Evolutionary conservation across 2,797 vertebrate genomes (phyloP).

Genomic region (Rallus crepitans): DNA sequence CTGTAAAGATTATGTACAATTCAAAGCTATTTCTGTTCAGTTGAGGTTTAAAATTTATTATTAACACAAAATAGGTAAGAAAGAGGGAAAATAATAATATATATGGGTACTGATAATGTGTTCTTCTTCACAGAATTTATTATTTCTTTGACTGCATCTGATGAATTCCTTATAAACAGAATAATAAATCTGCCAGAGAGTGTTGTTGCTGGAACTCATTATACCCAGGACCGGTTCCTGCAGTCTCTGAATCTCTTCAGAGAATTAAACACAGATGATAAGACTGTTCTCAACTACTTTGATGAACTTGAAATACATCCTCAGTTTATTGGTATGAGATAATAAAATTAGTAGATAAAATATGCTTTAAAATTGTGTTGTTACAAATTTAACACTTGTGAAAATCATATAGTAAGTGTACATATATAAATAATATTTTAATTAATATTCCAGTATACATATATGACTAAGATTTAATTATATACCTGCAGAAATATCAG

Average conservation of each 20-base stretch:
- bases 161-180: conserved; percentile 87
- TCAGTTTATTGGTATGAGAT: conserved; percentile 83
- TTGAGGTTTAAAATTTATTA: background rate
- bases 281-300: conserved; percentile 87
- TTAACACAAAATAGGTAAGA: background rate
- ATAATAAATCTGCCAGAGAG: conserved; percentile 89
- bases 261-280: conserved; percentile 79
- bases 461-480: background rate
- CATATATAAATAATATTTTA: background rate
- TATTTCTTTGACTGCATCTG: conserved; percentile 85
- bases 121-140: conserved; percentile 83
- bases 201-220: conserved; percentile 82
- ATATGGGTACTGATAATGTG: background rate
- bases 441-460: background rate
- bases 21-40: background rate
- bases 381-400: background rate
- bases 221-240: conserved; percentile 83
- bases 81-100: background rate
- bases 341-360: background rate
- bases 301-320: conserved; percentile 86
- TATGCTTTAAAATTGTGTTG: background rate
- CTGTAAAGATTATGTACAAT: background rate
- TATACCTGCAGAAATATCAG: background rate
- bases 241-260: conserved; percentile 79
- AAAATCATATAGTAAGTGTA: background rate